Percentiles rank a stretch among this genome's conserved stretches.
Conservation (phyloP, 1,140 invertebrate genomes). For the Leptinotarsa defecta region DNA sequence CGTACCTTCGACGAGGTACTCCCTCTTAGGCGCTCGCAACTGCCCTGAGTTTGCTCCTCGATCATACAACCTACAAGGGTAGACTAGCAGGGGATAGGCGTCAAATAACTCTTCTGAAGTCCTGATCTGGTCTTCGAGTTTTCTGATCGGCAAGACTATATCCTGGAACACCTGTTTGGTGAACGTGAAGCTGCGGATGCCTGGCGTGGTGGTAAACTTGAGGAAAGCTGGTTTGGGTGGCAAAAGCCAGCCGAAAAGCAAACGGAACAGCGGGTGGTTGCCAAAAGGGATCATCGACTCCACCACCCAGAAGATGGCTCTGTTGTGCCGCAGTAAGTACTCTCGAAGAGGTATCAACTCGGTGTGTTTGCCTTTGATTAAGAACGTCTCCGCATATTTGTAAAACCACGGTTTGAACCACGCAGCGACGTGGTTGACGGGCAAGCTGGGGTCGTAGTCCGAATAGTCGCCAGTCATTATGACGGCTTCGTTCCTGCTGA, state of each 20-base stretch:
- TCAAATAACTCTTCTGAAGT: constrained; percentile 60
- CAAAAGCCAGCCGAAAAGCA: constrained; percentile 56
- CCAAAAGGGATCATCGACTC: constrained; percentile 62
- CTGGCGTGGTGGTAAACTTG: constrained; percentile 62
- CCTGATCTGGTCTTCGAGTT: constrained; percentile 61
- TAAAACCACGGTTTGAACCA: constrained; percentile 71
- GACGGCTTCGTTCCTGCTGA: constrained; percentile 60
- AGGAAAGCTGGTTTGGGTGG: constrained; percentile 61
- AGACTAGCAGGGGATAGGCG: constrained; percentile 61
- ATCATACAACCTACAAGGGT: constrained; percentile 64
- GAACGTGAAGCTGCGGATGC: constrained; percentile 62
- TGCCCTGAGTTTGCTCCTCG: constrained; percentile 58
- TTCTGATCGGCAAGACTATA: constrained; percentile 62
- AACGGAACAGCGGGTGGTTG: constrained; percentile 57
- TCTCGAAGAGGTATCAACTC: constrained; percentile 63
- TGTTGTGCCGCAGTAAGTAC: constrained; percentile 62
- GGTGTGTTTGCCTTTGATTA: constrained; percentile 56
- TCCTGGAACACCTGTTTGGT: constrained; percentile 63
- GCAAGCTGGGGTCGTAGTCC: constrained; percentile 49
- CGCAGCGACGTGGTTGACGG: constrained; percentile 59
- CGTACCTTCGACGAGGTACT: constrained; percentile 59
- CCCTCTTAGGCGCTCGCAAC: constrained; percentile 55
- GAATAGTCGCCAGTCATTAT: constrained; percentile 62
- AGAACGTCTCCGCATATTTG: constrained; percentile 64
- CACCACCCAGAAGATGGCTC: constrained; percentile 65